Base-by-base conservation (phyloP, 1,140 invertebrate genomes). In the Stegodyphus dumicola region DNA sequence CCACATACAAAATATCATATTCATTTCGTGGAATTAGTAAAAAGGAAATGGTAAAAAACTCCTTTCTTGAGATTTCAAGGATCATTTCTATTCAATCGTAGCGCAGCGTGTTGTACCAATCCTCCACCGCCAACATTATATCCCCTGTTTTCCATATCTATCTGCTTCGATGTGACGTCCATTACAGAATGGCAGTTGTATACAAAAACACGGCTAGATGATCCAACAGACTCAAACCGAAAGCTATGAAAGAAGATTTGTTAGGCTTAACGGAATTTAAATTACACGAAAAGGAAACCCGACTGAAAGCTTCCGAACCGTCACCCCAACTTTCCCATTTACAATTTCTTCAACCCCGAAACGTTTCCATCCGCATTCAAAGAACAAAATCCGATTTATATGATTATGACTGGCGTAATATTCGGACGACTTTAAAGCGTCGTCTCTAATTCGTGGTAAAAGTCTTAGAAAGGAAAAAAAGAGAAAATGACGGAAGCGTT, bases 351-450 rank as follows among this genome's bases (percentile, higher is more conserved):
- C 56, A 60, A 15, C 56, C 15, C 56, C 56, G 9, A 60, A 60
- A 60, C 9, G 15, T 15, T 15, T 60, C 56, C 15, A 11, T 60
- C 56, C 9, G 33, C 33, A 11, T 60, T 60, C 56, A 60, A 60
- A 60, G 56, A 60, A 60, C 33, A 49, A 71, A 49, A 49, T 71
- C 69, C 69, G 33, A 71, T 71, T 71, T 71, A n/a, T 71, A 71
- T 71, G 69, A 71, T 71, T 71, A 71, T n/a, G 69, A 71, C 69
- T 48, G 15, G 33, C 18, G 10, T 69, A 15, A 17, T 48, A 71
- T 71, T 71, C 69, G n/a, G 33, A 49, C 69, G 49, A 49, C 33
- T 71, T 71, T 60, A 60, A 60, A 60, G 56, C 56, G 56, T 11
- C 9, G 56, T 9, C 9, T 15, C 56, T 60, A 9, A 60, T 60